Base-by-base conservation (phyloP, 1,140 invertebrate genomes). In the Zaprionus africanus region DNA sequence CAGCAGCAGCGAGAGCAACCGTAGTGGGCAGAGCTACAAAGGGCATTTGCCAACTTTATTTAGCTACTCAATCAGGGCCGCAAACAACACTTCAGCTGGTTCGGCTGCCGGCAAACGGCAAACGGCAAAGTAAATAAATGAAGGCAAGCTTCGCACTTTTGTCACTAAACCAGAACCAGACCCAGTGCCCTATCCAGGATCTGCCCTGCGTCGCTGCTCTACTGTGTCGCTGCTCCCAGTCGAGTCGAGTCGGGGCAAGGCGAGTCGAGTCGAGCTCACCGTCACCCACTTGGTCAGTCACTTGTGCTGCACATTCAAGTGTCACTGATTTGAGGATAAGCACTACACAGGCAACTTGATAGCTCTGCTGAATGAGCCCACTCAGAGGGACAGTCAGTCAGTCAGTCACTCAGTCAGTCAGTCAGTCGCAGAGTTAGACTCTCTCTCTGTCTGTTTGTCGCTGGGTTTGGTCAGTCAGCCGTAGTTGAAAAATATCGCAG, bases 321-420 rank as follows among this genome's bases (percentile, higher is more conserved):
- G 85, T 88, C 85, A 88, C 85, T 88, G 85, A 88, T 88, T 88
- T 88, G 86, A 88, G 84, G 85, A 90, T 88, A 88, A 88, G 85
- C 85, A 88, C 85, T 88, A 90, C 85, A 90, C 81, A 90, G 81
- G 81, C 84, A 88, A 88, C 84, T 90, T 90, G 84, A 88, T 90
- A 84, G 85, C 81, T 70, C 65, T 70, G 61, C 65, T 51, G 75
- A 78, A 68, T 74, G 61, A 70, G 70, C 59, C 60, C 70, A 63
- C 75, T 68, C 64, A 64, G 41, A 34, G 41, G 24, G 24, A 64
- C 51, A 46, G 61, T 46, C 60, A 63, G 36, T 34, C 54, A 59
- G 12, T n/a, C 51, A 38, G 51, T 70, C 57, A 60, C 7, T 4
- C 57, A 60, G 34, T 24, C 61, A 64, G 28, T 62, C 51, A 57